Evolutionary conservation across 2,113 vertebrate genomes (phyloP).

Genomic region (Nothobranchius kuhntae): DNA sequence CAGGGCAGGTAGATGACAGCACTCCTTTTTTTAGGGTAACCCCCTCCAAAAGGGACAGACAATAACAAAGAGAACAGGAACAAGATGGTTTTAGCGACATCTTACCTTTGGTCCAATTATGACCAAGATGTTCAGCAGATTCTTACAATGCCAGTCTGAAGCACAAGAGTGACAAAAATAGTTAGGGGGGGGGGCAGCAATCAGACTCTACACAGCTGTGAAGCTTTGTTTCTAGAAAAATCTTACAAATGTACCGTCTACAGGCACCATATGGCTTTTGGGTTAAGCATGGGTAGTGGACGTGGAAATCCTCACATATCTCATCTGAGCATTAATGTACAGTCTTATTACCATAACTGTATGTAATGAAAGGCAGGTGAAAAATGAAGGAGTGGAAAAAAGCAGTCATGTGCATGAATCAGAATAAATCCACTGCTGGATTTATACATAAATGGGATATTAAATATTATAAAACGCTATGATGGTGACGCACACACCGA

Average conservation of each 20-base stretch:
- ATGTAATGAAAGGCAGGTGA: constrained; percentile 7
- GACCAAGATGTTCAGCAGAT: constrained; percentile 81
- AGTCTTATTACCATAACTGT: constrained; percentile 40
- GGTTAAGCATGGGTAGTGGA: not conserved
- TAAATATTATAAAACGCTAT: not conserved
- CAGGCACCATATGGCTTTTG: not conserved
- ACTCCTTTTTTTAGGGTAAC: constrained; percentile 11
- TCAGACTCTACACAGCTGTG: not conserved
- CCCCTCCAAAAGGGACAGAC: not conserved
- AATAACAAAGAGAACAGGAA: not conserved
- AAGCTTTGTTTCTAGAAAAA: constrained; percentile 3
- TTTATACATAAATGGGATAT: not conserved
- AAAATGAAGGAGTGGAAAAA: not conserved
- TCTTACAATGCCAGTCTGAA: constrained; percentile 85
- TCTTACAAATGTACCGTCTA: not conserved
- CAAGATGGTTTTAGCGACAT: not conserved
- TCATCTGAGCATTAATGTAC: constrained; percentile 21
- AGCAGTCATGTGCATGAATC: not conserved
- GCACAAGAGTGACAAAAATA: not conserved
- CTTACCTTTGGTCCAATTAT: constrained; percentile 88
- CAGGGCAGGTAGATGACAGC: constrained; percentile 1
- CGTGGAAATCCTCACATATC: constrained; percentile 1
- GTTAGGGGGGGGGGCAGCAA: not conserved
- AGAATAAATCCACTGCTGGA: not conserved
- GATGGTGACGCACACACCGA: constrained; percentile 4